Conservation (phyloP, 1,140 invertebrate genomes). For the Tetramorium parvispinum region DNA sequence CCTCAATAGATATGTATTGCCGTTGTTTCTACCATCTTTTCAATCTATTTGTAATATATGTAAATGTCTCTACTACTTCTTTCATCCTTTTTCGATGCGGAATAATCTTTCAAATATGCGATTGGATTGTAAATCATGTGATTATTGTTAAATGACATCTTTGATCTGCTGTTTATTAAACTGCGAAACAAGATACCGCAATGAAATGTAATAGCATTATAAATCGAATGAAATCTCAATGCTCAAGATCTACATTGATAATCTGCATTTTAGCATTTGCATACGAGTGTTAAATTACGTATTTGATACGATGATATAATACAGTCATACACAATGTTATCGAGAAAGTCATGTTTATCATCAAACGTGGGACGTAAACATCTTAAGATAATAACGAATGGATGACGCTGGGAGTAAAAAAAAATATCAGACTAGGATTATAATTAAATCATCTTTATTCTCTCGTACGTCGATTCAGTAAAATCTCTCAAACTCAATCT, state of each 20-base stretch:
- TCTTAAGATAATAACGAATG: neutral
- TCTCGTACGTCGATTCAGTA: constrained; percentile 65
- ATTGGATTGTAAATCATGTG: neutral
- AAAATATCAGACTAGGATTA: neutral
- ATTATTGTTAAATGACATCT: neutral
- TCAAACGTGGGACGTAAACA: neutral
- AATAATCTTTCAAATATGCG: neutral
- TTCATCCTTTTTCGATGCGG: neutral
- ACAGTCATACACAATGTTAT: neutral
- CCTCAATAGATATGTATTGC: neutral
- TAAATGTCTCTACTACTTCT: neutral
- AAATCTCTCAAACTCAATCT: constrained; percentile 75
- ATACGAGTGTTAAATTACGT: neutral
- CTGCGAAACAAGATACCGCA: neutral
- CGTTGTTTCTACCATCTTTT: neutral
- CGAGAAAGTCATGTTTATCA: neutral
- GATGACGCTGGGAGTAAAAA: neutral
- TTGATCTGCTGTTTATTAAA: neutral
- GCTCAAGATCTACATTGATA: neutral
- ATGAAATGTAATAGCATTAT: neutral
- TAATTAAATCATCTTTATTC: constrained; percentile 73
- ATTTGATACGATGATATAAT: neutral
- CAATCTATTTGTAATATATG: neutral
- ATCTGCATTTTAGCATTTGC: neutral
- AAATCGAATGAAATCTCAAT: neutral